phyloP scores from a whole-genome alignment of 2,888 invertebrate species.

The Homarus gammarus region DNA sequence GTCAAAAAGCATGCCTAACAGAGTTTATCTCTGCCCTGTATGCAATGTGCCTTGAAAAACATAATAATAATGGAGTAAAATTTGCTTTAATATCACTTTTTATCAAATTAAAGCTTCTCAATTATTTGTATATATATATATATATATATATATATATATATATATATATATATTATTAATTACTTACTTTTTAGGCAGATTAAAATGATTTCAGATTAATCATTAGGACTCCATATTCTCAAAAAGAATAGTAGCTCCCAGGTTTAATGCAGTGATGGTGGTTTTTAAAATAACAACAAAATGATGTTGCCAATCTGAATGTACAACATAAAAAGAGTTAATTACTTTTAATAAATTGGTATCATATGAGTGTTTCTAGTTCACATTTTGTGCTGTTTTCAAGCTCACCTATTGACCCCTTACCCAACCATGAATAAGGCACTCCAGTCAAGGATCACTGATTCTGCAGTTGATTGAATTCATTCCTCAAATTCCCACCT shows the following conservation, averaged over 20 bases:
- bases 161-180: constrained; percentile 15
- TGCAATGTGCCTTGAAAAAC: constrained; percentile 64
- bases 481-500: constrained; percentile 55
- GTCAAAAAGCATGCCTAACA: constrained; percentile 60
- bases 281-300: neutral
- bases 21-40: constrained; percentile 39
- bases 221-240: constrained; percentile 40
- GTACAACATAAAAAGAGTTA: neutral
- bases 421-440: neutral
- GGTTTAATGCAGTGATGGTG: neutral
- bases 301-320: constrained; percentile 6
- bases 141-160: constrained; percentile 26
- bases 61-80: constrained; percentile 43
- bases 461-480: constrained; percentile 26
- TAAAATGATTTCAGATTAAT: constrained; percentile 8
- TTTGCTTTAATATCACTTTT: constrained; percentile 47
- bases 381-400: constrained; percentile 1
- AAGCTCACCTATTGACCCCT: neutral
- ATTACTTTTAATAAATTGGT: neutral
- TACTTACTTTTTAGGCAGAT: constrained; percentile 48
- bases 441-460: constrained; percentile 1
- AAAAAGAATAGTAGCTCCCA: neutral
- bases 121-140: constrained; percentile 50
- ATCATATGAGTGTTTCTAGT: constrained; percentile 5
- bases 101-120: constrained; percentile 53